These are phyloP conservation scores for Gastrophysa polygoni DNA, from an alignment of 2,888 invertebrate genomes.

Conservation along the genomic window DNA sequence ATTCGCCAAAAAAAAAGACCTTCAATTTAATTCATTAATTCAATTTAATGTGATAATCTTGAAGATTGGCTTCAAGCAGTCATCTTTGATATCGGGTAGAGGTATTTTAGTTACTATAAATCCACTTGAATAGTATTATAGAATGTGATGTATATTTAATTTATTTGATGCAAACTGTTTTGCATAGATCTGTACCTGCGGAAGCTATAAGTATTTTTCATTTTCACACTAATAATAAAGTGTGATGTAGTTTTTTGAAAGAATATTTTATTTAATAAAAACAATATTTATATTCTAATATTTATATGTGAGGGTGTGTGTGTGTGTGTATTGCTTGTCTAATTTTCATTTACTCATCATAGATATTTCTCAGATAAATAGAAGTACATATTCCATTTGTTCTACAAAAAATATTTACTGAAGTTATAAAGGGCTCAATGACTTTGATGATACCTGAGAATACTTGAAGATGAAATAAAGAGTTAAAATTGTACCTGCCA, in stretches of 20 bases:
- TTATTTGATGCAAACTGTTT: conserved; percentile 1
- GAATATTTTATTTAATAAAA: neutral
- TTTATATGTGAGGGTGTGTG: neutral
- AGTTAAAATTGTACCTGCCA: no score
- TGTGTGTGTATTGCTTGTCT: neutral
- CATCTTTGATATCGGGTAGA: neutral
- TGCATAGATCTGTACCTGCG: conserved; percentile 17
- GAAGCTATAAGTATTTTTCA: conserved; percentile 8
- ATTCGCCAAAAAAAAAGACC: neutral
- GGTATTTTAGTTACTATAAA: conserved; percentile 9
- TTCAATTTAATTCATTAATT: no score
- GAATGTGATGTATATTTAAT: conserved; percentile 15
- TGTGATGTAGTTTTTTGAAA: neutral
- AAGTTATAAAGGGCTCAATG: no score
- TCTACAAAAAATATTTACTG: no score
- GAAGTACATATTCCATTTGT: no score
- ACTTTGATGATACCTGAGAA: no score
- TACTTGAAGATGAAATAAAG: no score
- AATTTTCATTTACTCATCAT: neutral
- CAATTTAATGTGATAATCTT: neutral
- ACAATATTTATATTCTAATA: neutral
- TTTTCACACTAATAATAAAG: neutral
- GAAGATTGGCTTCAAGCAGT: no score
- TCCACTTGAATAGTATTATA: conserved; percentile 7
- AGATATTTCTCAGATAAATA: no score